These are phyloP conservation scores for Crotalus tigris DNA, from an alignment of 2,113 vertebrate species.

Conservation along the genomic window DNA sequence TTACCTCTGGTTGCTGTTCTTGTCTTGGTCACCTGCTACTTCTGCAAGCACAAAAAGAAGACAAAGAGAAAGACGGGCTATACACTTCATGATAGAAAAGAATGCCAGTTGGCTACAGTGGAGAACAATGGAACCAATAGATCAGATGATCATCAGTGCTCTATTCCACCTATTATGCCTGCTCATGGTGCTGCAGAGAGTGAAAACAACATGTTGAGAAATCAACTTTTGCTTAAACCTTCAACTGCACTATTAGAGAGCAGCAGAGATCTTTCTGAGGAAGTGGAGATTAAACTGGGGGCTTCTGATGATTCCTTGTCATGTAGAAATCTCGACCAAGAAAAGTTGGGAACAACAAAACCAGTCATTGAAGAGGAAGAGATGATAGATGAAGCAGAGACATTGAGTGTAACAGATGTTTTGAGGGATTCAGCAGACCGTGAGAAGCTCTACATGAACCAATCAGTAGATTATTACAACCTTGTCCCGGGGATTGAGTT, in stretches of 20 bases:
- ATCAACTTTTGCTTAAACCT: slow-evolving; percentile 73
- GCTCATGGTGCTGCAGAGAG: background rate
- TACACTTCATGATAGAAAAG: slow-evolving; percentile 60
- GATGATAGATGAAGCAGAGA: slow-evolving; percentile 69
- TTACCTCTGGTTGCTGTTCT: slow-evolving; percentile 75
- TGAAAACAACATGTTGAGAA: slow-evolving; percentile 67
- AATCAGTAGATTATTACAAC: slow-evolving; percentile 86
- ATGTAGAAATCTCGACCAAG: slow-evolving; percentile 4
- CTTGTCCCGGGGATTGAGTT: slow-evolving; percentile 83
- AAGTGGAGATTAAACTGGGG: slow-evolving; percentile 79
- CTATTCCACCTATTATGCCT: slow-evolving; percentile 44
- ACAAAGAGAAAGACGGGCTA: slow-evolving; percentile 70
- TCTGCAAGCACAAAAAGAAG: slow-evolving; percentile 72
- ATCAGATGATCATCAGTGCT: slow-evolving; percentile 56
- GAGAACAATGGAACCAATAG: slow-evolving; percentile 41
- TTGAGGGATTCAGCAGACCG: slow-evolving; percentile 83
- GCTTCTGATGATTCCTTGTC: slow-evolving; percentile 66
- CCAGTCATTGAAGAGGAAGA: slow-evolving; percentile 35
- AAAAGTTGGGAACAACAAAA: fast-evolving
- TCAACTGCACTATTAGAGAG: slow-evolving; percentile 66
- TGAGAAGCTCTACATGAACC: slow-evolving; percentile 85
- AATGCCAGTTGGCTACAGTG: slow-evolving; percentile 17
- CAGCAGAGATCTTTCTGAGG: slow-evolving; percentile 80
- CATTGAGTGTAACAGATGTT: slow-evolving; percentile 80
- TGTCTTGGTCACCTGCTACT: slow-evolving; percentile 73